Base-by-base conservation (phyloP, 2,797 vertebrate species). In the Anableps anableps region DNA sequence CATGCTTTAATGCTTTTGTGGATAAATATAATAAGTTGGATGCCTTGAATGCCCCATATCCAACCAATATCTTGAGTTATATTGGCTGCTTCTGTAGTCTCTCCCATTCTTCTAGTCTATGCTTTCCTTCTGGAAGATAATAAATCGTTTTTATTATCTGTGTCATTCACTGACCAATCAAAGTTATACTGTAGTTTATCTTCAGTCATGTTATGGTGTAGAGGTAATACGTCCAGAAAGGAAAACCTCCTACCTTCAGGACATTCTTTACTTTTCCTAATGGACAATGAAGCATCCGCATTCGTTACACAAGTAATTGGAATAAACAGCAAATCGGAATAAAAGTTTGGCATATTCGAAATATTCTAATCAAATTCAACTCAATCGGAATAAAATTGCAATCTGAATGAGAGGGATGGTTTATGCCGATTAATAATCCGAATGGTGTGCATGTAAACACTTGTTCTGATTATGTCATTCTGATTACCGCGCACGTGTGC, bases 1-100 rank as follows among this genome's bases (percentile, higher is more conserved):
- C 72, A 1, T 23, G 58, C 71, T 89, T 80, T 74, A 48, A 83
- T 48, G 43, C 71, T 31, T 26, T 72, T 75, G 83, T 82, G 73
- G 76, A 80, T 78, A 34, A 1, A 31, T 70, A 78, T 78, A 47
- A 72, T 72, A 58, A 74, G 74, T 38, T 62, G 62, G 31, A 60
- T 23, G 78, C 36, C 0, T 21, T 5, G 16, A 48, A 50, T 19
- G 19, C 16, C 43, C 71, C 29, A 66, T 26, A 23, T 53, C 34
- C 64, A 71, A 77, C 60, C 29, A 50, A 58, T 71, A 80, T 76
- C 62, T 41, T 80, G 29, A 53, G 34, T 77, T 82, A 72, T 80
- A 76, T 76, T 68, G 53, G 36, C 60, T 51, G 38, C 77, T 80
- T 38, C 23, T 70, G 66, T 17, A 16, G 41, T 45, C 23, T 70